These are phyloP conservation scores for Eupithecia centaureata DNA, from an alignment of 2,888 invertebrate species.

Conservation along the genomic window DNA sequence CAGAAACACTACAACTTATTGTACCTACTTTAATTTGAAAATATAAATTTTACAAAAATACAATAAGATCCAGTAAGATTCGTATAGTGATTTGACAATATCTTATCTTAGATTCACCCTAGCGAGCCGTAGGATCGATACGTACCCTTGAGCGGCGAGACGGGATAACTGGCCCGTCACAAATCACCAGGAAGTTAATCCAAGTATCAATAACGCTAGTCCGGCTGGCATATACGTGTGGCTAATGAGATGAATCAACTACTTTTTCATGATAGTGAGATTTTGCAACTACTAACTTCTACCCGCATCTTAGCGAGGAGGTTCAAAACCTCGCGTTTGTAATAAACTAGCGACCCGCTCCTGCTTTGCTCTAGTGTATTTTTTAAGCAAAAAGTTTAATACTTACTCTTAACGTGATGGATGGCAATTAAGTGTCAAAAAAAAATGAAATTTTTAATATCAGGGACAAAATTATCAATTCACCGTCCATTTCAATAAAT, in stretches of 20 bases:
- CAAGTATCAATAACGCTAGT: conserved; percentile 43
- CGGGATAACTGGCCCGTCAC: conserved; percentile 34
- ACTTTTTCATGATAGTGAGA: too few relatives aligned
- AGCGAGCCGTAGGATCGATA: conserved; percentile 20
- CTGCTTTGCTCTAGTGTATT: too few relatives aligned
- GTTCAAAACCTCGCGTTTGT: too few relatives aligned
- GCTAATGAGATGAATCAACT: conserved; percentile 37
- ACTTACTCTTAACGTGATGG: too few relatives aligned
- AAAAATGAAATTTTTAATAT: too few relatives aligned
- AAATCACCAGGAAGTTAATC: conserved; percentile 43
- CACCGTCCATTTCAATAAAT: too few relatives aligned
- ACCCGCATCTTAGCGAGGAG: not conserved
- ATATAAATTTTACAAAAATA: too few relatives aligned
- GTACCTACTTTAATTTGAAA: too few relatives aligned
- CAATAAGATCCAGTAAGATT: not conserved
- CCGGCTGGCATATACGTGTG: conserved; percentile 35
- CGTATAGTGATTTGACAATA: conserved; percentile 2
- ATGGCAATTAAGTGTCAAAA: too few relatives aligned
- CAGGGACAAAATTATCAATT: too few relatives aligned
- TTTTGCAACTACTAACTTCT: not conserved
- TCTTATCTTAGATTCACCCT: conserved; percentile 18
- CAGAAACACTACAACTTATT: not conserved
- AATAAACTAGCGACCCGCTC: too few relatives aligned
- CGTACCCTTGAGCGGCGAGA: conserved; percentile 26
- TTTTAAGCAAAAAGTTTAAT: too few relatives aligned